These are phyloP conservation scores for Parauchenoglanis ngamensis DNA, from an alignment of 2,797 vertebrate species.

Conservation along the genomic window DNA sequence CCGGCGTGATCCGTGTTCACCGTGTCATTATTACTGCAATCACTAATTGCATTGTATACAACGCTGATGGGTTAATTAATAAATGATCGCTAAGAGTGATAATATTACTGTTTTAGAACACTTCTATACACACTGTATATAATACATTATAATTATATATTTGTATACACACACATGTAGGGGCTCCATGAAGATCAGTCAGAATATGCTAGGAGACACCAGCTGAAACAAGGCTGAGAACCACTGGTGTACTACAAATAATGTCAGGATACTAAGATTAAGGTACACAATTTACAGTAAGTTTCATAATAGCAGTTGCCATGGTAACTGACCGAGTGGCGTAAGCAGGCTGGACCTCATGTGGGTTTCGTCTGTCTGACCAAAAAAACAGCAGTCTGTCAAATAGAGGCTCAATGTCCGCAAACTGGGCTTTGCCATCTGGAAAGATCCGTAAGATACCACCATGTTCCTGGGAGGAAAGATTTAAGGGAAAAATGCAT, in stretches of 20 bases:
- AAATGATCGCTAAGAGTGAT: no score
- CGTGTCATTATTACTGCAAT: no score
- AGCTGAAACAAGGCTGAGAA: not conserved
- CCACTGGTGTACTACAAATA: not conserved
- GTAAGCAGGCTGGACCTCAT: slow-evolving; percentile 96
- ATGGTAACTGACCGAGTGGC: slow-evolving; percentile 83
- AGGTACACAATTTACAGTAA: not conserved
- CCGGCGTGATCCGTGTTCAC: no score
- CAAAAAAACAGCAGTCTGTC: slow-evolving; percentile 97
- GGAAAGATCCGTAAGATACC: slow-evolving; percentile 98
- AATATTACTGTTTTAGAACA: not conserved
- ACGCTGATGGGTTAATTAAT: no score
- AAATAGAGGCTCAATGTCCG: slow-evolving; percentile 97
- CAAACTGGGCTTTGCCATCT: slow-evolving; percentile 95
- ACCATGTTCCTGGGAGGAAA: slow-evolving; percentile 78
- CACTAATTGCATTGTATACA: no score
- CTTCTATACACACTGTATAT: not conserved
- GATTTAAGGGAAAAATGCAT: not conserved
- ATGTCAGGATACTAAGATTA: not conserved
- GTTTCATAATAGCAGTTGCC: not conserved
- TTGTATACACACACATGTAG: not conserved
- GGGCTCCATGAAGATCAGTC: not conserved
- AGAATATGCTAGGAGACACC: not conserved
- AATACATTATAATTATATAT: not conserved
- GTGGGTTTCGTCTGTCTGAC: slow-evolving; percentile 97